Base-by-base conservation (phyloP, 1,140 invertebrate species). In the Brachionus rotundiformis region DNA sequence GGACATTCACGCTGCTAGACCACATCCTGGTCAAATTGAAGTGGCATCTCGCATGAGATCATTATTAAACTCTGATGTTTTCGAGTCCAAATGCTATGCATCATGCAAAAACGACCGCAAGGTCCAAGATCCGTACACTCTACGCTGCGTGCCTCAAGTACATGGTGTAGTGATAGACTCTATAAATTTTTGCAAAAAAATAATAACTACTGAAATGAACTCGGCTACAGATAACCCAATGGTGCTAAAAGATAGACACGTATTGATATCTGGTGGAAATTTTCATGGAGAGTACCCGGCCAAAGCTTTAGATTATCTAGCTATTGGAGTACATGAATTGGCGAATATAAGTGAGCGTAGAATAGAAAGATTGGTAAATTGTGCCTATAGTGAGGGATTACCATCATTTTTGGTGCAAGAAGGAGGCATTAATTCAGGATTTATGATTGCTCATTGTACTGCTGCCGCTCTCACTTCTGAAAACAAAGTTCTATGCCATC, bases 361-460 rank as follows among this genome's bases (percentile, higher is more conserved):
- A 82, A 91, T 91, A 61, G 92, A 93, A 86, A 84, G 92, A 84
- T 86, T 93, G 3, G 91, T 93, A 1, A 93, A 93, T 87, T 91
- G 92, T 91, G 91, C 91, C 47, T 86, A 91, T 54, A 92, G 91
- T 85, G 91, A 91, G 83, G 79, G 79, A n/a, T 84, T 92, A 2
- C 92, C 92, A 4, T 91, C 92, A 0, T 93, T 93, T 85, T 85
- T 93, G 33, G 91, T 91, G 0, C 89, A 90, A 83, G 90, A 92
- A 61, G 92, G 92, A 31, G 92, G 92, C 1, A 88, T 93, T 0
- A 93, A 93, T 85, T 93, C 92, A 10, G 92, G 92, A 2, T 93
- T 93, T 84, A 93, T 93, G 92, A 89, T 93, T 41, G 91, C 92
- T 19, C 92, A 93, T 85, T 91, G 91, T 83, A 93, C 92, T 10